A percentile compares a stretch with the other conserved stretches of the same genome.
These are phyloP conservation scores for Sebastes jordani DNA, from an alignment of 2,797 vertebrate genomes.

Conservation along the genomic window DNA sequence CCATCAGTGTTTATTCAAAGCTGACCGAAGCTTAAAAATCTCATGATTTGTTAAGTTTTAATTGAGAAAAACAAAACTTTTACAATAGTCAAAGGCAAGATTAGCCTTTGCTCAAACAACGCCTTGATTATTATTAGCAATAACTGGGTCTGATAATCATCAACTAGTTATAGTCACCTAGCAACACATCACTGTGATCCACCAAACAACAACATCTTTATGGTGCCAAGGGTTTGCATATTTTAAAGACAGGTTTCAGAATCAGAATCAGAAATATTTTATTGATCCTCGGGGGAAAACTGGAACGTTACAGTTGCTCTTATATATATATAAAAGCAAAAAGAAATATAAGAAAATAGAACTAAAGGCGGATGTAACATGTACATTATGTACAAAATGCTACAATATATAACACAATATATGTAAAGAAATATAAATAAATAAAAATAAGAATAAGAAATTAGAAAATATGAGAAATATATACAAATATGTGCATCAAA, in stretches of 20 bases:
- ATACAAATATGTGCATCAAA: too few species aligned
- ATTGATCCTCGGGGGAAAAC: too few species aligned
- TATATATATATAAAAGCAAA: too few species aligned
- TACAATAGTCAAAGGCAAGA: background rate
- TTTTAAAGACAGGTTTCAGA: background rate
- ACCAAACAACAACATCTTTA: background rate
- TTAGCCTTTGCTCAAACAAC: background rate
- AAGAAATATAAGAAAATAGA: too few species aligned
- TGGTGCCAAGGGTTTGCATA: background rate
- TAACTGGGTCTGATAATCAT: background rate
- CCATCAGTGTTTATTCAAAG: background rate
- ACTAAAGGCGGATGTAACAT: too few species aligned
- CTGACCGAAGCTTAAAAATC: background rate
- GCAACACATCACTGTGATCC: background rate
- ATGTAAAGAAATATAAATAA: too few species aligned
- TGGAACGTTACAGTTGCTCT: too few species aligned
- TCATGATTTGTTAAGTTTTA: background rate
- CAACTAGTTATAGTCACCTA: background rate
- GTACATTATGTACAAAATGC: too few species aligned
- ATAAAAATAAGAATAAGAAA: too few species aligned
- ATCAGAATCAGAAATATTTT: too few species aligned
- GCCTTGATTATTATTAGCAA: background rate
- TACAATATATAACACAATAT: too few species aligned
- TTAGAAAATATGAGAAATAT: too few species aligned
- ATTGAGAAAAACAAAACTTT: background rate